Percentiles rank a stretch among this genome's conserved stretches.
phyloP scores from a whole-genome alignment of 2,888 invertebrate species.

The Tinea semifulvella region DNA sequence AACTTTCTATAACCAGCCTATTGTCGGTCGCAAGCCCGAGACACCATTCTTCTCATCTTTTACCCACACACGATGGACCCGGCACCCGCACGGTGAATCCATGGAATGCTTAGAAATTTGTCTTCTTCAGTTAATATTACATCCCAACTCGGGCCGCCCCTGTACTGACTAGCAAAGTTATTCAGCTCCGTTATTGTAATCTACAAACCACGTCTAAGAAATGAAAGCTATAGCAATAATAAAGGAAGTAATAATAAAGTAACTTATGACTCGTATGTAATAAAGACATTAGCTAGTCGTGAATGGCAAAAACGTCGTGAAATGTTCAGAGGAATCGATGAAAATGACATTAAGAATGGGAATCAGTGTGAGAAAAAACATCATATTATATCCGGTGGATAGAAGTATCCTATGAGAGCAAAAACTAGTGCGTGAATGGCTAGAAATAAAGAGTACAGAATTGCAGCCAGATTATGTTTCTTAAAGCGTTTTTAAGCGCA shows the following conservation, averaged over 20 bases:
- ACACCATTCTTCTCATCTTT: too few species aligned
- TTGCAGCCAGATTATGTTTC: too few species aligned
- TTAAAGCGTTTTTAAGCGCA: too few species aligned
- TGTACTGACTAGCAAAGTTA: constrained; percentile 3
- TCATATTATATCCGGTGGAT: constrained; percentile 23
- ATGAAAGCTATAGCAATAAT: background rate
- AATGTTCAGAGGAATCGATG: constrained; percentile 29
- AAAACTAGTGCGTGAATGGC: constrained; percentile 15
- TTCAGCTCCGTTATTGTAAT: constrained; percentile 8
- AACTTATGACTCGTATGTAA: background rate
- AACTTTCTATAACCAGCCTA: too few species aligned
- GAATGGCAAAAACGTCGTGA: constrained; percentile 19
- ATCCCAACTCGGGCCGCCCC: too few species aligned
- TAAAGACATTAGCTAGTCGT: constrained; percentile 3
- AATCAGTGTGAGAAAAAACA: constrained; percentile 28
- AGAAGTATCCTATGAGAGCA: constrained; percentile 14
- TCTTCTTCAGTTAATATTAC: too few species aligned
- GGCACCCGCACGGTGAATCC: too few species aligned
- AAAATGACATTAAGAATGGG: constrained; percentile 44
- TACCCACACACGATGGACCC: too few species aligned
- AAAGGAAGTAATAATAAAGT: constrained; percentile 7
- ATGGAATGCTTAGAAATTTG: too few species aligned
- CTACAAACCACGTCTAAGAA: constrained; percentile 1
- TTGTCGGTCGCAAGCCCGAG: too few species aligned
- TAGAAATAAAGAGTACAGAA: too few species aligned